A percentile compares a stretch with the other conserved stretches of the same genome.
Evolutionary conservation across 2,797 vertebrate species (phyloP).

Genomic region (Sebastes ruberrimus): DNA sequence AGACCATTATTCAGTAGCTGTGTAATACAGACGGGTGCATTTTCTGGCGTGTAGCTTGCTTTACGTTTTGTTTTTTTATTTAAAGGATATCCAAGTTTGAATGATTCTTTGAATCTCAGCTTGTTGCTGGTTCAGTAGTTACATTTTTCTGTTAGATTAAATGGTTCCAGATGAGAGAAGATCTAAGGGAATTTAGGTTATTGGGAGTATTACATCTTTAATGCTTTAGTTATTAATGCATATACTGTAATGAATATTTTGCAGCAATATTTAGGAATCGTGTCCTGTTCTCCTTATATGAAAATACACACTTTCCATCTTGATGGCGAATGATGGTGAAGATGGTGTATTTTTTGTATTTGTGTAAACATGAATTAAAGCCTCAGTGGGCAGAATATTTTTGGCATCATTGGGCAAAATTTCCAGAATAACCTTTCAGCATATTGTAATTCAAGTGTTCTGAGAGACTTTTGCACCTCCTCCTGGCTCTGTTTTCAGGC

Average conservation of each 20-base stretch:
- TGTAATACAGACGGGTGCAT: not conserved
- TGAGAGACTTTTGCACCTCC: too few species aligned
- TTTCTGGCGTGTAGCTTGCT: not conserved
- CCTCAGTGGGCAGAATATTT: too few species aligned
- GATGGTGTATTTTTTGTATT: too few species aligned
- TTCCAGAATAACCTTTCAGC: too few species aligned
- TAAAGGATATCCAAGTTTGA: not conserved
- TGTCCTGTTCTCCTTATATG: not conserved
- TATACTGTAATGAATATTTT: not conserved
- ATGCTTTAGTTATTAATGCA: conserved; percentile 37
- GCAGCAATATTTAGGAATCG: not conserved
- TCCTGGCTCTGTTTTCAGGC: too few species aligned
- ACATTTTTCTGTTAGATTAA: not conserved
- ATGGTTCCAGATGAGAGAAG: conserved; percentile 5
- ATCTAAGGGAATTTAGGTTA: conserved; percentile 14
- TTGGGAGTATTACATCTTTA: conserved; percentile 10
- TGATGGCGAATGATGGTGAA: too few species aligned
- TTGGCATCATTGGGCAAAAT: too few species aligned
- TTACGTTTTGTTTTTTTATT: not conserved
- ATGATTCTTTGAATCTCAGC: not conserved
- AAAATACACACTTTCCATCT: not conserved
- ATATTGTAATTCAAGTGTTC: too few species aligned
- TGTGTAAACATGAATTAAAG: too few species aligned
- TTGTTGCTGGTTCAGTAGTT: not conserved
- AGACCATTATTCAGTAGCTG: not conserved